A percentile compares a stretch with the other conserved stretches of the same genome.
These are phyloP conservation scores for Boloria selene DNA, from an alignment of 2,888 invertebrate species.

Conservation along the genomic window DNA sequence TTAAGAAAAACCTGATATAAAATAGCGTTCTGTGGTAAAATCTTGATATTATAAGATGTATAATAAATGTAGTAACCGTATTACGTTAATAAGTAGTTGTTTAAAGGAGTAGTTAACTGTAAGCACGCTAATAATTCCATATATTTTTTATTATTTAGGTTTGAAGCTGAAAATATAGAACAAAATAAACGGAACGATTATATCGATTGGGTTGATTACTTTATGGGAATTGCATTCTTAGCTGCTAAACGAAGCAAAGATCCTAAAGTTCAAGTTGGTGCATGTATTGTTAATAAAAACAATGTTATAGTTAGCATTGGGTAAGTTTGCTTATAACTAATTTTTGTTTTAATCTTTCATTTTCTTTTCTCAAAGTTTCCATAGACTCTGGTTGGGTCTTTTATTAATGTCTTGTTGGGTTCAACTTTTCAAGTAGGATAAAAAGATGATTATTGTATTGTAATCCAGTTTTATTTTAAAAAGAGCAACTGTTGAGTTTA, in stretches of 20 bases:
- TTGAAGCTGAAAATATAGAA: conserved; percentile 32
- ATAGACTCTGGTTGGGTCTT: background rate
- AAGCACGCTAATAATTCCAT: background rate
- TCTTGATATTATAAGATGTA: too few species aligned
- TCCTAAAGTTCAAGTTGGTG: conserved; percentile 96
- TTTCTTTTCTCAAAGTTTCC: too few species aligned
- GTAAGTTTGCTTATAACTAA: conserved; percentile 44
- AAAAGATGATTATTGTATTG: too few species aligned
- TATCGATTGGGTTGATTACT: conserved; percentile 95
- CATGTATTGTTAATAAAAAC: conserved; percentile 94
- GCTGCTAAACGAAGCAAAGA: conserved; percentile 97
- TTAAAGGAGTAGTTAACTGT: background rate
- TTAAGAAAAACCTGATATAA: too few species aligned
- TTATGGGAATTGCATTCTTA: conserved; percentile 96
- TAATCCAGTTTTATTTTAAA: too few species aligned
- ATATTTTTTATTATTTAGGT: conserved; percentile 7
- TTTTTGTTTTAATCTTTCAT: too few species aligned
- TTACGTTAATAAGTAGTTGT: too few species aligned
- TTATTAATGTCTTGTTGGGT: too few species aligned
- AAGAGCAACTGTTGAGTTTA: too few species aligned
- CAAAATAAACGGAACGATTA: conserved; percentile 84
- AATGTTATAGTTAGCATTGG: conserved; percentile 96
- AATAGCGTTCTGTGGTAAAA: too few species aligned
- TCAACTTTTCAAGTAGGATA: too few species aligned
- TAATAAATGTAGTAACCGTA: too few species aligned